Evolutionary conservation across 2,888 invertebrate species (phyloP).

Genomic region (Aspidiotus rigidus): DNA sequence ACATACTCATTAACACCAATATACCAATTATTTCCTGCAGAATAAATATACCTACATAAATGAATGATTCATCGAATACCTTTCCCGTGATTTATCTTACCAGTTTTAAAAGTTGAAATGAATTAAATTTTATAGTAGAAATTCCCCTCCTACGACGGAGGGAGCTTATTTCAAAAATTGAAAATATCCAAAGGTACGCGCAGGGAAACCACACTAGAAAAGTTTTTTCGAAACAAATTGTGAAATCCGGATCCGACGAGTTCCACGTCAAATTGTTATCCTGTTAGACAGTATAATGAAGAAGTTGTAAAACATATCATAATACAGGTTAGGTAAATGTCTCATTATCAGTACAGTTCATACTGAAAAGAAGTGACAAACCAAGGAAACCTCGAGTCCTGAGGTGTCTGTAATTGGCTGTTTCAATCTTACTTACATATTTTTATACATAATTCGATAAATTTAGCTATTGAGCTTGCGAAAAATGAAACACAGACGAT

Average conservation of each 20-base stretch:
- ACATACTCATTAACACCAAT: constrained; percentile 56
- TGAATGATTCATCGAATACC: too few relatives aligned
- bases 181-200: constrained; percentile 67
- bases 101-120: constrained; percentile 64
- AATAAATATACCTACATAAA: background rate
- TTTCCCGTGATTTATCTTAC: constrained; percentile 40
- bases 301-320: too few relatives aligned
- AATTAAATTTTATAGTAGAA: constrained; percentile 60
- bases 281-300: constrained; percentile 50
- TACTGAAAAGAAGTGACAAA: too few relatives aligned
- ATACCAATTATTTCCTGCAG: constrained; percentile 48
- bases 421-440: too few relatives aligned
- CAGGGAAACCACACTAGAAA: constrained; percentile 83
- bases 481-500: too few relatives aligned
- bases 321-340: too few relatives aligned
- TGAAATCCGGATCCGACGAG: constrained; percentile 75
- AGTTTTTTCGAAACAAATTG: constrained; percentile 85
- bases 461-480: too few relatives aligned
- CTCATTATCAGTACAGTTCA: too few relatives aligned
- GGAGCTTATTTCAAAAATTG: constrained; percentile 66
- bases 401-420: too few relatives aligned
- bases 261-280: constrained; percentile 67
- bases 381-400: too few relatives aligned
- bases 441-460: too few relatives aligned
- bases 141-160: constrained; percentile 61